Evolutionary conservation across 2,888 invertebrate genomes (phyloP).

Genomic region (Arge pagana): DNA sequence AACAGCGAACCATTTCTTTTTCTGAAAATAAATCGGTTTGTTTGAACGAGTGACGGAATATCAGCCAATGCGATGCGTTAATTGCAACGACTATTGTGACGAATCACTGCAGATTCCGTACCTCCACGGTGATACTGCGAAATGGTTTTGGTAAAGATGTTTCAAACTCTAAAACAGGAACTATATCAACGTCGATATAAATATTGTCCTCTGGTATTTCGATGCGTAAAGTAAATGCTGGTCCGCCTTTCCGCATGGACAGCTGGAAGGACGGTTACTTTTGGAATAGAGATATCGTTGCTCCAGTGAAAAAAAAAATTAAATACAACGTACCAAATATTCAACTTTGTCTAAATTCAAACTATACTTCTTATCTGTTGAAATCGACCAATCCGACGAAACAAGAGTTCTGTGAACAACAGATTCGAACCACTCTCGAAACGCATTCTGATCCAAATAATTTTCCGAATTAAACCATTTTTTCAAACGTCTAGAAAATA

Average conservation of each 20-base stretch:
- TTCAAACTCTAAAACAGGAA: conserved; percentile 61
- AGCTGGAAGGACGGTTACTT: conserved; percentile 46
- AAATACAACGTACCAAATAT: conserved; percentile 3
- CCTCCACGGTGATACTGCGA: conserved; percentile 1
- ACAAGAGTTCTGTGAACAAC: conserved; percentile 57
- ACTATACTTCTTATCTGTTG: background rate
- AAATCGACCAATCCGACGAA: no score
- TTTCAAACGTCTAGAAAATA: conserved; percentile 55
- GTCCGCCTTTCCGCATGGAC: conserved; percentile 59
- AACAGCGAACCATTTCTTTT: conserved; percentile 61
- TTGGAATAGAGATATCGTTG: no score
- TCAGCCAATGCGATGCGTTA: no score
- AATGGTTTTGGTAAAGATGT: conserved; percentile 57
- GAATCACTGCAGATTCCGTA: no score
- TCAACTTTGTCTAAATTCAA: background rate
- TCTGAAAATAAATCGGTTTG: no score
- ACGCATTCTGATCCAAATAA: conserved; percentile 60
- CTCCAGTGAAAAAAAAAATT: no score
- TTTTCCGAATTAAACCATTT: conserved; percentile 60
- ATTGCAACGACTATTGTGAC: no score
- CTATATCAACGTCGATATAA: conserved; percentile 61
- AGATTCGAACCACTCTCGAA: conserved; percentile 63
- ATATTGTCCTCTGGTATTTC: conserved; percentile 39
- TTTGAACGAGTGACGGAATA: no score
- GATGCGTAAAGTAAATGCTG: conserved; percentile 63